Conservation (phyloP, 64 coral and sea anemone genomes). For the Montipora foliosa region DNA sequence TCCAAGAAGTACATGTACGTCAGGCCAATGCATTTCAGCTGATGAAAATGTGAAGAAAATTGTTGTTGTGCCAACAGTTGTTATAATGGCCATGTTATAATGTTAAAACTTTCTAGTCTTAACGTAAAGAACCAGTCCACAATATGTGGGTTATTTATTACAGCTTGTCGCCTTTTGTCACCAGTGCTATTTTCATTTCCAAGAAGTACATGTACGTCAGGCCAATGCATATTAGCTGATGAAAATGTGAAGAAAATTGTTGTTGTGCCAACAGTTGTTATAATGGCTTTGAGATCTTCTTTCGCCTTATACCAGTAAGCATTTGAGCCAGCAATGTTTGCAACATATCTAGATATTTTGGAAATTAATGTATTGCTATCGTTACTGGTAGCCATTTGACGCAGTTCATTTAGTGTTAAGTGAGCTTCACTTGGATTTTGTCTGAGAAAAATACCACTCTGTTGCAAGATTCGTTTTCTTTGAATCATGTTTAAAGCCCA, state of each 20-base stretch:
- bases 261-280: conserved; percentile 16
- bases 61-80: conserved; percentile 25
- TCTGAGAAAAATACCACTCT: too few species aligned
- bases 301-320: too few species aligned
- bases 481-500: too few species aligned
- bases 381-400: too few species aligned
- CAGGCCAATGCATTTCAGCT: background rate
- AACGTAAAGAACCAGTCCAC: conserved; percentile 2
- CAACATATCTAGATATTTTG: too few species aligned
- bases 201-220: background rate
- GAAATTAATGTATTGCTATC: too few species aligned
- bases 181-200: conserved; percentile 12
- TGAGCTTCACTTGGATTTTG: too few species aligned
- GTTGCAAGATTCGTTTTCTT: too few species aligned
- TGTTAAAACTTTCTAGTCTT: conserved; percentile 42
- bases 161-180: conserved; percentile 26
- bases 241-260: conserved; percentile 51
- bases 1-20: background rate
- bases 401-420: too few species aligned
- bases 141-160: conserved; percentile 47
- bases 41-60: conserved; percentile 42
- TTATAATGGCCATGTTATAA: background rate
- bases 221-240: background rate
- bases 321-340: too few species aligned
- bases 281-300: background rate